phyloP scores from a whole-genome alignment of 2,113 vertebrate genomes.

The Rhea pennata region DNA sequence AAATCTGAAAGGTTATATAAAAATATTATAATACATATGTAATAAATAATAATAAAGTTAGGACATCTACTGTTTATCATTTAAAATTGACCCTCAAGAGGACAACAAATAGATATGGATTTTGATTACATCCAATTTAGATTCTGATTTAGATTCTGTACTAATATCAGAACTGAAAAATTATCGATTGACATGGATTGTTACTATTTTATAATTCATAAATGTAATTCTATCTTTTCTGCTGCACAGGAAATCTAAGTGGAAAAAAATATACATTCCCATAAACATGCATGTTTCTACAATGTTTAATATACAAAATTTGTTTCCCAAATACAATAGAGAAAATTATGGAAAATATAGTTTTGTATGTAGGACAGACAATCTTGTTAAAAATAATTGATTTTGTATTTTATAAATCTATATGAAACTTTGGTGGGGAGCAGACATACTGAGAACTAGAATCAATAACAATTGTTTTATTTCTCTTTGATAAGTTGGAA shows the following conservation, averaged over 20 bases:
- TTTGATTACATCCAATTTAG: not conserved
- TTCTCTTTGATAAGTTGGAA: not conserved
- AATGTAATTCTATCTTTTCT: not conserved
- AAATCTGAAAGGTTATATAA: not conserved
- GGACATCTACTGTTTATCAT: not conserved
- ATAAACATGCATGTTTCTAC: not conserved
- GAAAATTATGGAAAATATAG: not conserved
- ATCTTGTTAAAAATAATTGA: not conserved
- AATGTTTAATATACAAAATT: not conserved
- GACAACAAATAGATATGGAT: not conserved
- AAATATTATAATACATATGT: not conserved
- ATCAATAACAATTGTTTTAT: slow-evolving; percentile 22
- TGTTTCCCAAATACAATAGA: not conserved
- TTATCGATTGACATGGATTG: not conserved
- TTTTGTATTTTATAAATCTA: not conserved
- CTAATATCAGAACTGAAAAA: not conserved
- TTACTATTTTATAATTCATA: not conserved
- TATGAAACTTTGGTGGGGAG: not conserved
- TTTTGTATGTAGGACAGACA: not conserved
- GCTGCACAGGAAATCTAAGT: not conserved
- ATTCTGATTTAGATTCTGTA: not conserved
- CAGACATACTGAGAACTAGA: not conserved
- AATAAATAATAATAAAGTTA: slow-evolving; percentile 19
- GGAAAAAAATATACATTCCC: not conserved
- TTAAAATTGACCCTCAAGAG: not conserved